Base-by-base conservation (phyloP, 2,888 invertebrate genomes). In the Agrochola lychnidis region DNA sequence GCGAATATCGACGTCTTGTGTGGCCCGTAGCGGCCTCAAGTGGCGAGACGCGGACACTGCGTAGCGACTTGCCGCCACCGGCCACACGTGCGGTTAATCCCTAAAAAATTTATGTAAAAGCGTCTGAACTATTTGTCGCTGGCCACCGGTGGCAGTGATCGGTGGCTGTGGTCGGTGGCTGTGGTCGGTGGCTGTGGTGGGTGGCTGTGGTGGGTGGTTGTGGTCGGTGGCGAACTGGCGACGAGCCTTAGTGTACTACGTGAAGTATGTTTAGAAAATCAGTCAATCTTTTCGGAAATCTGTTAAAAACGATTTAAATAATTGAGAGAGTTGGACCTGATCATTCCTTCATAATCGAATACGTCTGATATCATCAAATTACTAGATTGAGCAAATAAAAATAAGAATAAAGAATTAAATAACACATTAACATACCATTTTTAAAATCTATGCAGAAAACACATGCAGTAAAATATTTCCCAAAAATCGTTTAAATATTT, bases 361-460 rank as follows among this genome's bases (percentile, higher is more conserved):
- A 30, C 22, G 7, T 22, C 22, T 7, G 14, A 51, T 7, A 12
- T 14, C 22, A 30, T 67, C 30, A 67, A 51, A 30, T 36, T 48
- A 25, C n/a, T 48, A 45, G 4, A 25, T 30, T 25, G 12, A n/a
- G 7, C n/a, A 7, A 70, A 70, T 19, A n/a, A 42, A n/a, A n/a
- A 40, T 25, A 45, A 16, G 30, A 30, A 30, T 30, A 30, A 40
- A 12, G 0, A 25, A 36, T 22, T 1, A 10, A 67, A 42, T 51
- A 76, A 76, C 6, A 64, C 19, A 76, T 59, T 16, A 42, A 22
- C 81, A 22, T 80, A 78, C 78, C 78, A 64, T 78, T 59, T 57
- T 25, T 36, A 0, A 78, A 64, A 57, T 25, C 19, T 57, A 51
- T 57, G 19, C 19, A 42, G 30, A 30, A 51, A 79, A 57, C 48